Percentiles rank a stretch among this genome's conserved stretches.
Evolutionary conservation across 1,140 invertebrate genomes (phyloP).

Genomic region (Saxidomus purpurata): DNA sequence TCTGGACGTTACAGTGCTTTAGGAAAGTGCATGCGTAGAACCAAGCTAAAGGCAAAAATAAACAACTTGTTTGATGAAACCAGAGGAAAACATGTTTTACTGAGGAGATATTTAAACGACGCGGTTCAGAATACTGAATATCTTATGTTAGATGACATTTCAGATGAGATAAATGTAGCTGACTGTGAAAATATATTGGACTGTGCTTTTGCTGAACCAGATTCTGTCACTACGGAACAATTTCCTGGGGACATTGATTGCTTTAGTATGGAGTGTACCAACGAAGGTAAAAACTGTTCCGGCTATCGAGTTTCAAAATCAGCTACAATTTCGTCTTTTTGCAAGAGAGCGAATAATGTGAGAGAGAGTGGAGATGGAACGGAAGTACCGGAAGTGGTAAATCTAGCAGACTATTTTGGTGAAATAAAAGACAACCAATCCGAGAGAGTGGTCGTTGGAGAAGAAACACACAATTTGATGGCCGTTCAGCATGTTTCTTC

Average conservation of each 20-base stretch:
- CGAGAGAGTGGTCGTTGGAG: neutral
- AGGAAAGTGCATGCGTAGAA: constrained; percentile 9
- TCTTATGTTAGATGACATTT: neutral
- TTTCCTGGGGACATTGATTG: neutral
- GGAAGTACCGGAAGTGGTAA: neutral
- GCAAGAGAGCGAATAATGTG: neutral
- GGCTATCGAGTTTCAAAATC: neutral
- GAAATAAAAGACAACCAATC: no score
- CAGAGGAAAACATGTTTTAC: neutral
- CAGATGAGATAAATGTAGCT: neutral
- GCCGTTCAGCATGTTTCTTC: neutral
- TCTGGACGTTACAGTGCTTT: neutral
- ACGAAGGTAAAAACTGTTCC: neutral
- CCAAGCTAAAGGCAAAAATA: neutral
- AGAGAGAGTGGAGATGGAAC: neutral
- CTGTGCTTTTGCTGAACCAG: neutral
- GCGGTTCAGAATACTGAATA: neutral
- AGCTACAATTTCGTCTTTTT: neutral
- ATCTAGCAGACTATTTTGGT: neutral
- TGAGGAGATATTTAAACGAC: constrained; percentile 9
- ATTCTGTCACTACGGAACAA: neutral
- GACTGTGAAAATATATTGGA: neutral
- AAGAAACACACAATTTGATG: neutral
- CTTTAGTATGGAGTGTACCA: neutral
- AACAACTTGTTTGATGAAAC: constrained; percentile 17